Conservation (phyloP, 1,140 invertebrate genomes). For the Ptiloglossa arizonensis region DNA sequence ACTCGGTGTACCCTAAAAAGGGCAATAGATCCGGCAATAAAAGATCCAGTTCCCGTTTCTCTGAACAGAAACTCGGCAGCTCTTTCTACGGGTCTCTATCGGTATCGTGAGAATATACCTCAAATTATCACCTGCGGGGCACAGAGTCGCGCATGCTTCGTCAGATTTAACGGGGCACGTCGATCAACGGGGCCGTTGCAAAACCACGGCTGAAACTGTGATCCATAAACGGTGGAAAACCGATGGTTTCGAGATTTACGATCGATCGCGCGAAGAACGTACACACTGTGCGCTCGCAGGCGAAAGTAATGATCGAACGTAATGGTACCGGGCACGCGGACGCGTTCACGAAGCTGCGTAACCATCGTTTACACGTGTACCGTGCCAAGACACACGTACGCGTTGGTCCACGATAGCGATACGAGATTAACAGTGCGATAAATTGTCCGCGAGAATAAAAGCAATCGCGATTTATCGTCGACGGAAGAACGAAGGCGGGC, state of each 20-base stretch:
- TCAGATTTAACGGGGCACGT: slow-evolving; percentile 11
- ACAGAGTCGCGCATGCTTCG: slow-evolving; percentile 11
- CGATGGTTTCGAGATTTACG: slow-evolving; percentile 34
- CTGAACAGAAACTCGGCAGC: not conserved
- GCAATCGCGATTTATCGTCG: slow-evolving; percentile 36
- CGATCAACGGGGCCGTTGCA: slow-evolving; percentile 1
- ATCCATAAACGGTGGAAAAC: slow-evolving; percentile 26
- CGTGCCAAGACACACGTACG: not conserved
- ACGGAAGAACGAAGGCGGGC: slow-evolving; percentile 28
- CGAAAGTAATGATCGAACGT: slow-evolving; percentile 26
- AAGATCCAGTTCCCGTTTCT: not conserved
- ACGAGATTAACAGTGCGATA: slow-evolving; percentile 35
- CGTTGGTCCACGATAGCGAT: not conserved
- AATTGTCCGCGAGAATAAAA: slow-evolving; percentile 25
- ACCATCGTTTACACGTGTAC: slow-evolving; percentile 6
- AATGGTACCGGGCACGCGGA: not conserved
- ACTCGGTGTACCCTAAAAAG: no score
- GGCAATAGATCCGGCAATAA: not conserved
- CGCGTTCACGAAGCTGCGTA: slow-evolving; percentile 6
- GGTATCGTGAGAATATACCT: slow-evolving; percentile 42
- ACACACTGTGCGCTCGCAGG: not conserved
- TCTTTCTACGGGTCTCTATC: not conserved
- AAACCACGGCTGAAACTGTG: slow-evolving; percentile 2
- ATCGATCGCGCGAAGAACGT: slow-evolving; percentile 8
- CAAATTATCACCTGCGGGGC: slow-evolving; percentile 27